Conservation (phyloP, 2,113 vertebrate genomes). For the Cynopterus brachyotis region DNA sequence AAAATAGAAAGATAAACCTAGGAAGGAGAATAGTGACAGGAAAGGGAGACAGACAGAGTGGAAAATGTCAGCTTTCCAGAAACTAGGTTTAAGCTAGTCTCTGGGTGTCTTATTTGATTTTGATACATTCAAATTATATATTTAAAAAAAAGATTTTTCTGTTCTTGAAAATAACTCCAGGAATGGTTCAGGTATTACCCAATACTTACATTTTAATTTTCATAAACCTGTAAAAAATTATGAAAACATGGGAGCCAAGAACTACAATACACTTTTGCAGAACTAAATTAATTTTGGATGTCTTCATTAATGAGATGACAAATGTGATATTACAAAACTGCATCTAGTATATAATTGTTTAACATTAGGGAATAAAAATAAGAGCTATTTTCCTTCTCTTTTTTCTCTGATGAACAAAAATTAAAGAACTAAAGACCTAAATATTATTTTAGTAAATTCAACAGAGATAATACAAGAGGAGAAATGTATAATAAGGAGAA, state of each 20-base stretch:
- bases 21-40: not conserved
- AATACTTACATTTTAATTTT: not conserved
- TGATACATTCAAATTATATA: not conserved
- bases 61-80: not conserved
- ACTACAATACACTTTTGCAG: not conserved
- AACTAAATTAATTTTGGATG: not conserved
- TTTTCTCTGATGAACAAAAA: not conserved
- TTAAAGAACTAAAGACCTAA: not conserved
- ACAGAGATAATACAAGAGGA: not conserved
- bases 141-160: not conserved
- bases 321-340: not conserved
- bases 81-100: not conserved
- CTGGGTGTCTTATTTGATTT: not conserved
- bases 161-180: not conserved
- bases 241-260: not conserved
- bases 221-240: not conserved
- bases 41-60: not conserved
- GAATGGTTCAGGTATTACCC: not conserved
- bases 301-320: not conserved
- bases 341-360: not conserved
- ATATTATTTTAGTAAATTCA: not conserved
- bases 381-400: not conserved
- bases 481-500: not conserved
- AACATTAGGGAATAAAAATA: not conserved
- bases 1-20: not conserved